Conservation (phyloP, 1,140 invertebrate species). For the Parapsyche elsis region DNA sequence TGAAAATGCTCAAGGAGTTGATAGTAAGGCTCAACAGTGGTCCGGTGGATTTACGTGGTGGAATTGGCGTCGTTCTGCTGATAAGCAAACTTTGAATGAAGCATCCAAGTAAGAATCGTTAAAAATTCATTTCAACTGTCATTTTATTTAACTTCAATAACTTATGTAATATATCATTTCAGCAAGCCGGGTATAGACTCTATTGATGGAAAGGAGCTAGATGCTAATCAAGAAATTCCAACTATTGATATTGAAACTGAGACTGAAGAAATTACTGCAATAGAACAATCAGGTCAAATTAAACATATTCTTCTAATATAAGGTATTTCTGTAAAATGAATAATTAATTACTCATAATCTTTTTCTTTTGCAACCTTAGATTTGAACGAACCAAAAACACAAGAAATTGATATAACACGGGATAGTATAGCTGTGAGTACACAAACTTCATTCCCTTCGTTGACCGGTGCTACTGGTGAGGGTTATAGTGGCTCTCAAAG, state of each 20-base stretch:
- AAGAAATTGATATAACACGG: conserved; percentile 33
- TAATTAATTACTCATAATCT: background rate
- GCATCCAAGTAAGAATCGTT: conserved; percentile 21
- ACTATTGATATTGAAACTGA: conserved; percentile 36
- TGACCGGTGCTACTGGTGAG: conserved; percentile 37
- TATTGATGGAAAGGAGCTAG: conserved; percentile 41
- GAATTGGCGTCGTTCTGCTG: conserved; percentile 75
- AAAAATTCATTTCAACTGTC: background rate
- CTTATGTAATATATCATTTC: background rate
- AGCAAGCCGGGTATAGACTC: background rate
- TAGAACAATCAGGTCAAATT: background rate
- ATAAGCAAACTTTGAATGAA: conserved; percentile 58
- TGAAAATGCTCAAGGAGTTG: conserved; percentile 58
- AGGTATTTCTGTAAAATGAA: background rate
- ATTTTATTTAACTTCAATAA: conserved; percentile 2
- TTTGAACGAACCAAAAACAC: background rate
- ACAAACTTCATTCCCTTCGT: conserved; percentile 59
- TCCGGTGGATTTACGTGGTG: conserved; percentile 70
- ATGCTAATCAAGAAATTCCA: conserved; percentile 32
- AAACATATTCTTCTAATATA: background rate
- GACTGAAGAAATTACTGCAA: background rate
- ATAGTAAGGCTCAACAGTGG: conserved; percentile 61
- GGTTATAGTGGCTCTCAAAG: conserved; percentile 57
- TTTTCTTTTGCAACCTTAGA: background rate
- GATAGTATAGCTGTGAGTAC: conserved; percentile 57